Conservation (phyloP, 1,140 invertebrate genomes). For the Phortica variegata region DNA sequence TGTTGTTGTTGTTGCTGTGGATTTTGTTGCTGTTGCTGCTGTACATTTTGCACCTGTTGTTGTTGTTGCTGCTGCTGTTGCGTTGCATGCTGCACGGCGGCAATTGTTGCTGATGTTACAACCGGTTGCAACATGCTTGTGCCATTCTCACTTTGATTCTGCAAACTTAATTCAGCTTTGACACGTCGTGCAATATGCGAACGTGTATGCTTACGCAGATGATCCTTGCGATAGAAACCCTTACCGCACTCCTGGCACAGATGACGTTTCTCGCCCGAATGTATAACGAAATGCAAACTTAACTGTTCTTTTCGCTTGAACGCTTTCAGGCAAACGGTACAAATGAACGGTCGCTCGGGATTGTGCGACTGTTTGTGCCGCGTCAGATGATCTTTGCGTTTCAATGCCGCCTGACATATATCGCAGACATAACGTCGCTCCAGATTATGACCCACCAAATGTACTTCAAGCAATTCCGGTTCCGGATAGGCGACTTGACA, state of each 20-base stretch:
- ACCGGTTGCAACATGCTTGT: constrained; percentile 52
- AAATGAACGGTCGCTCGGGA: constrained; percentile 77
- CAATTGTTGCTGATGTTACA: constrained; percentile 41
- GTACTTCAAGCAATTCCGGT: constrained; percentile 76
- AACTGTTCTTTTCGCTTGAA: constrained; percentile 85
- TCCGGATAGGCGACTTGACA: constrained; percentile 85
- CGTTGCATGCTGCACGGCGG: constrained; percentile 38
- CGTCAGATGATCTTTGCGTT: constrained; percentile 78
- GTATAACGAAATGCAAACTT: constrained; percentile 80
- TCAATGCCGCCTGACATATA: constrained; percentile 80
- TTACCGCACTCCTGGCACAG: constrained; percentile 84
- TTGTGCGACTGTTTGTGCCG: constrained; percentile 81
- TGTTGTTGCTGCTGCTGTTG: constrained; percentile 27
- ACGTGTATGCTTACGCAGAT: constrained; percentile 75
- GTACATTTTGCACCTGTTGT: constrained; percentile 27
- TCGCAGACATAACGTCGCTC: constrained; percentile 81
- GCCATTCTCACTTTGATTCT: constrained; percentile 47
- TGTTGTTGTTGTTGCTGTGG: constrained; percentile 35
- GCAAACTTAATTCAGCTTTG: constrained; percentile 75
- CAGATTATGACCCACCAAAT: constrained; percentile 74
- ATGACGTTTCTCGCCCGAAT: constrained; percentile 82
- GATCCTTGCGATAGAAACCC: constrained; percentile 75
- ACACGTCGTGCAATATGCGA: constrained; percentile 79
- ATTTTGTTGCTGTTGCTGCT: constrained; percentile 38
- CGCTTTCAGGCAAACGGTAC: constrained; percentile 79